Percentiles rank a stretch among this genome's conserved stretches.
These are phyloP conservation scores for Thalpophila matura DNA, from an alignment of 2,888 invertebrate genomes.

Conservation along the genomic window DNA sequence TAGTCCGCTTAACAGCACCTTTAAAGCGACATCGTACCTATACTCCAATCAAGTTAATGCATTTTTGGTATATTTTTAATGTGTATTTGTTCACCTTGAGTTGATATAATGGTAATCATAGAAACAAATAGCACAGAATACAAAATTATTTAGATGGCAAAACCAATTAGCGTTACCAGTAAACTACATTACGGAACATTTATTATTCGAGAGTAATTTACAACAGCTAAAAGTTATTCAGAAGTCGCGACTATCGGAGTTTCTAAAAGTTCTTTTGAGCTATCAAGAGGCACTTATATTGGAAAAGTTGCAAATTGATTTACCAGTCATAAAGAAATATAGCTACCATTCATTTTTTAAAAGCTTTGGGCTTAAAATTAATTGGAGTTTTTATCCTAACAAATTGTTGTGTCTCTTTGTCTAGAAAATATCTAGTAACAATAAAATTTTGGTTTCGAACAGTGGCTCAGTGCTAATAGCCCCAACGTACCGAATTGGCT, in stretches of 20 bases:
- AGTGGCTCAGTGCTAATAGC: no score
- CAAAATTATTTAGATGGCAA: background rate
- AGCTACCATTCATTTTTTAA: slow-evolving; percentile 23
- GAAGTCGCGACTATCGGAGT: slow-evolving; percentile 52
- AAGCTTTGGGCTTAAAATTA: background rate
- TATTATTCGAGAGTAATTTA: slow-evolving; percentile 45
- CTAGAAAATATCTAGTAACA: no score
- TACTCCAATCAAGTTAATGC: no score
- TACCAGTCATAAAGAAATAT: slow-evolving; percentile 17
- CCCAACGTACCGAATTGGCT: no score
- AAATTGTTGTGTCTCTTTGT: no score
- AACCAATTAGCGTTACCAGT: slow-evolving; percentile 25
- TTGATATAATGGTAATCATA: no score
- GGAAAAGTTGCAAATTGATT: slow-evolving; percentile 53
- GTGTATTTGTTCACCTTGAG: no score
- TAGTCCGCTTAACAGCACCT: no score
- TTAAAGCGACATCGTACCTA: no score
- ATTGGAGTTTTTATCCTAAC: background rate
- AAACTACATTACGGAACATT: slow-evolving; percentile 42
- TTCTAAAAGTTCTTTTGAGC: slow-evolving; percentile 45
- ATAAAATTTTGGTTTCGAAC: no score
- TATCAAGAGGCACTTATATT: slow-evolving; percentile 41
- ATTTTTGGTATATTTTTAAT: no score
- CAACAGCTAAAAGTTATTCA: slow-evolving; percentile 42
- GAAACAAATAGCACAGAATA: background rate